Percentiles rank a stretch among this genome's conserved stretches.
These are phyloP conservation scores for Cantharis nigra DNA, from an alignment of 2,888 invertebrate genomes.

Conservation along the genomic window DNA sequence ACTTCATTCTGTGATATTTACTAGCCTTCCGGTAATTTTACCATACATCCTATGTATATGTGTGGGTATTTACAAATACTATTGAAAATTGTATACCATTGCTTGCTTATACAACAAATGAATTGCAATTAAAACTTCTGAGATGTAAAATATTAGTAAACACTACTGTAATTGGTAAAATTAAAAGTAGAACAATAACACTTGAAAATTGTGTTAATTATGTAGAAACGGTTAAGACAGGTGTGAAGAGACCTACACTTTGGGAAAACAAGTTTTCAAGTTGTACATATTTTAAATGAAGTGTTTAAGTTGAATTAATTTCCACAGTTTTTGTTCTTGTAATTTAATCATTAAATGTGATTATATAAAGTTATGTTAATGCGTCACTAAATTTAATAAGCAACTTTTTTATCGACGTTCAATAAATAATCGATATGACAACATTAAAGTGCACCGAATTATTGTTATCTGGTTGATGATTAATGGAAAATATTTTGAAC, in stretches of 20 bases:
- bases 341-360: background rate
- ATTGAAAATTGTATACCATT: background rate
- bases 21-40: no score
- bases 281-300: background rate
- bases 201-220: background rate
- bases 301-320: background rate
- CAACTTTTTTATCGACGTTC: background rate
- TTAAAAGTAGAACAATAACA: background rate
- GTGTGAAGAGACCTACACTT: background rate
- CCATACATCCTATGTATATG: no score
- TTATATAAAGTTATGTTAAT: background rate
- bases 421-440: background rate
- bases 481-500: background rate
- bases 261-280: background rate
- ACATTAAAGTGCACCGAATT: background rate
- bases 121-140: background rate
- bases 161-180: background rate
- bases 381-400: background rate
- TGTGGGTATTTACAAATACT: background rate
- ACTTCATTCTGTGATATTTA: background rate
- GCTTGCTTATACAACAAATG: no score
- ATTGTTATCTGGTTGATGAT: background rate
- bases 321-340: background rate
- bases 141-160: background rate
- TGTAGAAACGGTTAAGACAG: background rate